Percentiles rank a stretch among this genome's conserved stretches.
Evolutionary conservation across 2,113 vertebrate species (phyloP).

Genomic region (Saguinus midas): DNA sequence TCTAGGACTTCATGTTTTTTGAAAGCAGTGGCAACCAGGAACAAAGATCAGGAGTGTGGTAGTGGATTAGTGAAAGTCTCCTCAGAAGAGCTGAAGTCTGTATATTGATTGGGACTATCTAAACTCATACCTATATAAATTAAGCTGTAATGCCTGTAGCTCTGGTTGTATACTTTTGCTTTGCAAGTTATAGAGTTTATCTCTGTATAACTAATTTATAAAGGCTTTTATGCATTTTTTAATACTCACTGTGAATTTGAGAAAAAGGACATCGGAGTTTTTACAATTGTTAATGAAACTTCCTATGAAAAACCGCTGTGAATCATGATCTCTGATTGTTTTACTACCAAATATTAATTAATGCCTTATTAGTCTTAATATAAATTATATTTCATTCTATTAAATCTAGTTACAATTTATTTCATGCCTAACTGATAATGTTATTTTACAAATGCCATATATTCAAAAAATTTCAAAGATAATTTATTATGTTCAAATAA

Average conservation of each 20-base stretch:
- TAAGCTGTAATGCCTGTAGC: background rate
- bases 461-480: conserved; percentile 18
- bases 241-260: background rate
- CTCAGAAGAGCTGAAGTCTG: background rate
- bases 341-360: background rate
- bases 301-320: background rate
- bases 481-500: background rate
- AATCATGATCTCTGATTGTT: background rate
- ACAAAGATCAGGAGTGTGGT: conserved; percentile 15
- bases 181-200: background rate
- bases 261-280: background rate
- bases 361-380: background rate
- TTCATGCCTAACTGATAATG: background rate
- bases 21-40: conserved; percentile 69
- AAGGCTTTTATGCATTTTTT: background rate
- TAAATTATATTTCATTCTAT: background rate
- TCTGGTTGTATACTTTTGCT: background rate
- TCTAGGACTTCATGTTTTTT: conserved; percentile 95
- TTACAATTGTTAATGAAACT: background rate
- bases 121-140: background rate
- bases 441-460: conserved; percentile 17
- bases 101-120: background rate
- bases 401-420: background rate
- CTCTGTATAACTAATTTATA: background rate
- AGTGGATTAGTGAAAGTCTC: background rate